Evolutionary conservation across 2,113 vertebrate genomes (phyloP), one percentile per base, ranked within the genome.

Genomic region (Myiozetetes cayanensis): DNA sequence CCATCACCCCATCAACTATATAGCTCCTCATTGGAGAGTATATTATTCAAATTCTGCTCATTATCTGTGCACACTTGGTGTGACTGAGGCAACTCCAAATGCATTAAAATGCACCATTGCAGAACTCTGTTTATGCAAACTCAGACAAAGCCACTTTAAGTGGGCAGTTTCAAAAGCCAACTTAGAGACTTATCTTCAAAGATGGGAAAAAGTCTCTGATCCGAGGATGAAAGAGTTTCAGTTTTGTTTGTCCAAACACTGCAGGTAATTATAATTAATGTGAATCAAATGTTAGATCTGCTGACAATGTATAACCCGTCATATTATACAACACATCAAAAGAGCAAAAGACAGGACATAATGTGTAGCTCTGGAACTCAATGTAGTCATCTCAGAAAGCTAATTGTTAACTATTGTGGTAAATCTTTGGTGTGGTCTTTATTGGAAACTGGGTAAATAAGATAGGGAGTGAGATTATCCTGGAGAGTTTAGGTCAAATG

Each of bases 171-270:
- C 76, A 86, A 90, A 92, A 61, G 79, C 68, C 87, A 90, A 49
- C 41, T 62, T 74, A 52, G 44, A 95, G 41, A 53, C 65, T 78
- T 88, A 52, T 72, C 79, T 94, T 95, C 91, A 93, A 95, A 92
- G 90, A 84, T 39, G 31, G 14, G 37, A 33, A 86, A 71, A 93
- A 92, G 72, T 47, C 92, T 94, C 93, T 93, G 83, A 92, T 90
- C 71, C 81, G 58, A 92, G 73, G 83, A 93, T 90, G 55, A 94
- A 94, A 93, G 89, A 91, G 43, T 53, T 88, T 71, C 3, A 5
- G 59, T 67, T 92, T 90, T 96, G 76, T 93, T 93, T 96, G 85
- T 93, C 89, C 93, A 87, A 77, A 81, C 63, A 65, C 67, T 80
- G 71, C 77, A 90, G 79, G 61, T 91, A 86, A 81, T 94, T 92